These are phyloP conservation scores for Drosophila carrolli DNA, from an alignment of 1,140 invertebrate species.

Conservation along the genomic window DNA sequence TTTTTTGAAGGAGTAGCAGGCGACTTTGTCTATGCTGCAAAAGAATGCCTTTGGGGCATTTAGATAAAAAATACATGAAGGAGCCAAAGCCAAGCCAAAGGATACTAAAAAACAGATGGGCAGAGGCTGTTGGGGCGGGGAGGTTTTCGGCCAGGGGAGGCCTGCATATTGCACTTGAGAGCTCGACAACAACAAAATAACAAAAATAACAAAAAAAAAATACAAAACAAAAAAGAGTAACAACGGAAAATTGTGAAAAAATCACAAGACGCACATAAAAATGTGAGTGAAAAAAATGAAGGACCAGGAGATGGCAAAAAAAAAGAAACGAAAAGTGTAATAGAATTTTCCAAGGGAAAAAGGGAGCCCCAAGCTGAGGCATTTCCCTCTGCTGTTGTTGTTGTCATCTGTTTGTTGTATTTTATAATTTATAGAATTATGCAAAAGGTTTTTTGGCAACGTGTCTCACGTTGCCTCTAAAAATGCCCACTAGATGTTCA, in stretches of 20 bases:
- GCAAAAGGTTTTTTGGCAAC: conserved; percentile 20
- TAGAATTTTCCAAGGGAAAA: conserved; percentile 57
- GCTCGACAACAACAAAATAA: conserved; percentile 16
- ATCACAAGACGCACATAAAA: conserved; percentile 73
- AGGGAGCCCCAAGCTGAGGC: conserved; percentile 21
- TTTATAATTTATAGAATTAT: conserved; percentile 52
- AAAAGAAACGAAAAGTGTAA: conserved; percentile 50
- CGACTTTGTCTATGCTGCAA: conserved; percentile 61
- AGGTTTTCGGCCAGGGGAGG: conserved; percentile 1
- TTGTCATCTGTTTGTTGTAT: conserved; percentile 23
- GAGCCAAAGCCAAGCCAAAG: conserved; percentile 51
- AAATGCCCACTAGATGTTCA: background rate
- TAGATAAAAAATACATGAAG: conserved; percentile 77
- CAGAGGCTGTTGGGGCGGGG: background rate
- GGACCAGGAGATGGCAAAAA: conserved; percentile 2
- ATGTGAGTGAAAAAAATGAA: conserved; percentile 30
- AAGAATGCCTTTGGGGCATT: conserved; percentile 78
- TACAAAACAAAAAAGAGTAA: conserved; percentile 13
- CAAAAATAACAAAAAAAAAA: conserved; percentile 6
- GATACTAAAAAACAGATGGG: conserved; percentile 37
- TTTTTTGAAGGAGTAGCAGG: conserved; percentile 45
- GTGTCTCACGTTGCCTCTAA: conserved; percentile 1
- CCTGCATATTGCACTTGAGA: conserved; percentile 67
- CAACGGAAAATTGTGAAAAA: conserved; percentile 52
- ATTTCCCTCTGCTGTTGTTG: conserved; percentile 22